These are phyloP conservation scores for Typhlichthys subterraneus DNA, from an alignment of 2,797 vertebrate species.

Conservation along the genomic window DNA sequence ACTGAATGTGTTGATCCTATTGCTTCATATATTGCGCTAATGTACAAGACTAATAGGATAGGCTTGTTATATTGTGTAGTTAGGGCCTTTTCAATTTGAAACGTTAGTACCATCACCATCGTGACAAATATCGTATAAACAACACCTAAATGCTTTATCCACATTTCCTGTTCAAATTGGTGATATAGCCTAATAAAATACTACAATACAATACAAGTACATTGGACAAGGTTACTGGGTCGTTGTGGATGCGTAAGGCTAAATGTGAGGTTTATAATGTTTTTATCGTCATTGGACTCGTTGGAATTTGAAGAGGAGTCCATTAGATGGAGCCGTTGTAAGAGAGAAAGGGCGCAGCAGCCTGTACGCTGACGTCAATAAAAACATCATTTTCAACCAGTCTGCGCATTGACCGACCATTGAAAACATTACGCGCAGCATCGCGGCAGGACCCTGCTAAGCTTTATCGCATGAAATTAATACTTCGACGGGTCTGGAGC, in stretches of 20 bases:
- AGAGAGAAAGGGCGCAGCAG: conserved; percentile 31
- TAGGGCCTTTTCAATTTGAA: too few relatives aligned
- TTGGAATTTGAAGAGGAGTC: conserved; percentile 52
- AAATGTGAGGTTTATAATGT: neutral
- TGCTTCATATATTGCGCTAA: too few relatives aligned
- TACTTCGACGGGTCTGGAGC: conserved; percentile 44
- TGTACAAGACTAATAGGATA: too few relatives aligned
- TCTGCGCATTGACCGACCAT: conserved; percentile 73
- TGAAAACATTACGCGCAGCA: conserved; percentile 76
- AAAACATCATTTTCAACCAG: conserved; percentile 75
- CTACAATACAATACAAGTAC: too few relatives aligned
- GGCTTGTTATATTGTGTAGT: too few relatives aligned
- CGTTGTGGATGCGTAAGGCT: too few relatives aligned
- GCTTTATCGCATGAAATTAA: conserved; percentile 51
- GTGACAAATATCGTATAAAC: too few relatives aligned
- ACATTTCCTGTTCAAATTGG: too few relatives aligned
- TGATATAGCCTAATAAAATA: too few relatives aligned
- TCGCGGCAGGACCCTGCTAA: conserved; percentile 60
- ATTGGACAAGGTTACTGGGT: too few relatives aligned
- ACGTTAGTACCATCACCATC: too few relatives aligned
- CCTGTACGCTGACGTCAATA: conserved; percentile 75
- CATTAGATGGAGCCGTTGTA: conserved; percentile 71
- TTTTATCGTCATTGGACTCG: conserved; percentile 11
- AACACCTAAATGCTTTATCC: too few relatives aligned
- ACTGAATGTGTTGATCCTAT: neutral